Conservation (phyloP, 2,797 vertebrate genomes). For the Pagetopsis macropterus region DNA sequence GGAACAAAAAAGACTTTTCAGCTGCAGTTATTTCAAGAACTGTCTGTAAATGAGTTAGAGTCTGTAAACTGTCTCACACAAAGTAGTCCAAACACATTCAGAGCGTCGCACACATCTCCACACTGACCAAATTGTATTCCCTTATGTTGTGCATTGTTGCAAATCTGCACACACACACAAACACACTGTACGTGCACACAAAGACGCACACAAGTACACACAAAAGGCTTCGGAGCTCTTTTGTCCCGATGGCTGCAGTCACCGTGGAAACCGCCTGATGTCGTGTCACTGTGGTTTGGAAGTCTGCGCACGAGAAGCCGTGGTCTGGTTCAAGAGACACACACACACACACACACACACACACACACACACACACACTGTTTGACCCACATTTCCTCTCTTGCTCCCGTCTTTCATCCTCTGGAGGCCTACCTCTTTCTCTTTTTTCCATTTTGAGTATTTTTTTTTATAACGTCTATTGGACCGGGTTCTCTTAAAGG, state of each 20-base stretch:
- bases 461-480: background rate
- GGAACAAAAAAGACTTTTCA: no score
- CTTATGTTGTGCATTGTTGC: background rate
- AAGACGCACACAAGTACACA: conserved; percentile 13
- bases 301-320: conserved; percentile 53
- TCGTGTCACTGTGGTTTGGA: conserved; percentile 65
- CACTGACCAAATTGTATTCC: background rate
- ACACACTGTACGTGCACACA: background rate
- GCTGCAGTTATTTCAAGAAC: no score
- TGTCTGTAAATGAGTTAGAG: no score
- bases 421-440: no score
- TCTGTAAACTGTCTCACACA: no score
- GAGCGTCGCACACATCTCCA: no score
- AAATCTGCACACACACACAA: background rate
- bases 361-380: background rate
- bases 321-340: conserved; percentile 43
- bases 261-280: conserved; percentile 55
- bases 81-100: no score
- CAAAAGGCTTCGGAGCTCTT: conserved; percentile 11
- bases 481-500: background rate
- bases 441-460: background rate
- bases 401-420: background rate
- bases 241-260: conserved; percentile 37
- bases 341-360: conserved; percentile 4
- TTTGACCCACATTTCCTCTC: background rate